Evolutionary conservation across 2,113 vertebrate genomes (phyloP), one percentile per base, ranked within the genome.

Genomic region (Rhinoderma darwinii): DNA sequence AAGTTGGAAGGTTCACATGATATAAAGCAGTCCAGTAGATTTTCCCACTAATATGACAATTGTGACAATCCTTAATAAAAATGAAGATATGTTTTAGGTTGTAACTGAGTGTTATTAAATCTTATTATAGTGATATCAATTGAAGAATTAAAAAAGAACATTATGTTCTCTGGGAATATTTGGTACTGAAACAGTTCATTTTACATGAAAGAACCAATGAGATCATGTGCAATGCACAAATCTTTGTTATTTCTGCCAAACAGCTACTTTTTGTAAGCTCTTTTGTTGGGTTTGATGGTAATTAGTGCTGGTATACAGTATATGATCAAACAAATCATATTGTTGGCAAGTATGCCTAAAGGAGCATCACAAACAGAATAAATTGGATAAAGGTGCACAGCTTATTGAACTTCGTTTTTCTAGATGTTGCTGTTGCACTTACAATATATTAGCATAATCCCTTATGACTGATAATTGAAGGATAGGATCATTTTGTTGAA

Each of bases 281-380:
- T 56, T 74, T 84, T 84, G 68, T 73, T 74, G 35, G 4, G 32
- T 59, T 75, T 59, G 51, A 84, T 84, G 47, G 56, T 73, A 84
- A 84, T 84, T 75, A 84, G 22, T 59, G 83, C 37, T 56, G 70
- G 68, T 74, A 75, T 56, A 51, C 66, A 50, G 44, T 51, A 35
- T 75, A 54, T 73, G 82, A 83, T 83, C 82, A 83, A 83, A 83
- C 82, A 83, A 51, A 72, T 75, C 66, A 56, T 84, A 54, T 8
- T 84, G 22, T 41, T 84, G 83, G 83, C 83, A 84, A 74, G 50
- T 41, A 75, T 39, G 32, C n/a, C 32, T 59, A 43, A 73, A 72
- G 44, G 32, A 44, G 66, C 82, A 73, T 83, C 63, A 50, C 63
- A 83, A 72, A 56, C 63, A 84, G 39, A 75, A 75, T 76, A 84